Conservation (phyloP, 2,888 invertebrate genomes). For the Agonopterix heracliana region DNA sequence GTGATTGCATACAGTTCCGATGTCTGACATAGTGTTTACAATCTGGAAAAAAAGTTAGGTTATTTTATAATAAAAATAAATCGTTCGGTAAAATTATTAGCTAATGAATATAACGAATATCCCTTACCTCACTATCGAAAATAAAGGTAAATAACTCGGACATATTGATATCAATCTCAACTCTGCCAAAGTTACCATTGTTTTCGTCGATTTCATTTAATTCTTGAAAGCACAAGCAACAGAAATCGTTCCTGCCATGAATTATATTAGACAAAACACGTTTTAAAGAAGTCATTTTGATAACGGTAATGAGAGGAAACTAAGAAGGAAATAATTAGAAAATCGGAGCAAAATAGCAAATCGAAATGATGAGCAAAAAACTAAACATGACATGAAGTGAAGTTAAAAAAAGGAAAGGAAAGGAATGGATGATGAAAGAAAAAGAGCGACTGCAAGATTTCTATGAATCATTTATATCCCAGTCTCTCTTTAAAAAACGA, state of each 20-base stretch:
- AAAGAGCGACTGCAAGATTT: too few relatives aligned
- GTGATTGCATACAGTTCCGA: background rate
- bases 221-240: conserved; percentile 4
- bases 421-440: too few relatives aligned
- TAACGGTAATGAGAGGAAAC: too few relatives aligned
- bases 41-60: conserved; percentile 1
- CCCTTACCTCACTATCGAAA: conserved; percentile 4
- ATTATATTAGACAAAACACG: conserved; percentile 3
- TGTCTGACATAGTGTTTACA: background rate
- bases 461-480: too few relatives aligned
- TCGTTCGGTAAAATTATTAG: background rate
- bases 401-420: too few relatives aligned
- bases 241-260: conserved; percentile 1
- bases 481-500: too few relatives aligned
- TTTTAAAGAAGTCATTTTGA: background rate
- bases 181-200: background rate
- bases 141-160: background rate
- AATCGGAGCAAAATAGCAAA: too few relatives aligned
- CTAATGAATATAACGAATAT: background rate
- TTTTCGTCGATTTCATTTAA: background rate
- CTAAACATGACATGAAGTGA: too few relatives aligned
- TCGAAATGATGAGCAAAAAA: too few relatives aligned
- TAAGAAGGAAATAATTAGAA: too few relatives aligned
- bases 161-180: background rate
- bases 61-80: background rate